Evolutionary conservation across 1,140 invertebrate genomes (phyloP).

Genomic region (Hylaeus anthracinus): DNA sequence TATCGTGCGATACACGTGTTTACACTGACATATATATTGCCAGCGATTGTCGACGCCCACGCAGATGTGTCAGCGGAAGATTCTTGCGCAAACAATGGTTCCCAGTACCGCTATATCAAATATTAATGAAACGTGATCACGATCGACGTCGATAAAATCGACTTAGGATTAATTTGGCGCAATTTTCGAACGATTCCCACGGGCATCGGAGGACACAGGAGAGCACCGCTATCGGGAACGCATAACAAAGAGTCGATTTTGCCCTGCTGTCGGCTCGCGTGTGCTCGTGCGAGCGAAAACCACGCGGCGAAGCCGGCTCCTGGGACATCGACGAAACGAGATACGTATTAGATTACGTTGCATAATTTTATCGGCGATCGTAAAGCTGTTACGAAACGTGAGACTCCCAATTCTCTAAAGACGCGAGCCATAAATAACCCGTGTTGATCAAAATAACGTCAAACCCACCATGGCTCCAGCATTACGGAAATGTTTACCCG

Average conservation of each 20-base stretch:
- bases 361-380: conserved; percentile 77
- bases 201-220: neutral
- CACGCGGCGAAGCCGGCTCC: conserved; percentile 52
- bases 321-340: conserved; percentile 67
- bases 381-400: conserved; percentile 71
- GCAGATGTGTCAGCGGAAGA: neutral
- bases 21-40: conserved; percentile 4
- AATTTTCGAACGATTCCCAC: conserved; percentile 32
- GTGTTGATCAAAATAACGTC: conserved; percentile 49
- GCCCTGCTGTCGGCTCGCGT: conserved; percentile 40
- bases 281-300: conserved; percentile 54
- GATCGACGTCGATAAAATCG: neutral
- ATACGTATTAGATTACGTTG: conserved; percentile 76
- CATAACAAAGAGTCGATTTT: conserved; percentile 44
- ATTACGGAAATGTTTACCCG: too few relatives aligned
- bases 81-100: neutral
- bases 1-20: conserved; percentile 22
- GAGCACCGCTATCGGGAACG: conserved; percentile 1
- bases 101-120: neutral
- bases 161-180: neutral
- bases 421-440: conserved; percentile 41
- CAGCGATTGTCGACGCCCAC: conserved; percentile 26
- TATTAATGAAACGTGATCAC: neutral
- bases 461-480: neutral
- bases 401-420: conserved; percentile 58